Evolutionary conservation across 2,888 invertebrate species (phyloP), one percentile per base, ranked within the genome.

Genomic region (Eupithecia subfuscata): DNA sequence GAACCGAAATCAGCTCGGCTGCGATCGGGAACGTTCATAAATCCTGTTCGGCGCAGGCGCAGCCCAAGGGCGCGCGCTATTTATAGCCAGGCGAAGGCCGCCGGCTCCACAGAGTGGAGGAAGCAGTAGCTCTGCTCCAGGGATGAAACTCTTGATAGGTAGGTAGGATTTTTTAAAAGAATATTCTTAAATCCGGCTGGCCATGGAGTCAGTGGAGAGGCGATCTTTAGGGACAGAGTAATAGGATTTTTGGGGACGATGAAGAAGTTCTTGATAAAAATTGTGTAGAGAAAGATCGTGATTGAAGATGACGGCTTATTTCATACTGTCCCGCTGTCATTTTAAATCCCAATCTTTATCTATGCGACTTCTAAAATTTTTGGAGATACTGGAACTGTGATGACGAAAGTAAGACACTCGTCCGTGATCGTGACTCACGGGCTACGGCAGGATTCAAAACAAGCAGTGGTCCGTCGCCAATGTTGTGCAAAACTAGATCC

Each of bases 11-110:
- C 74, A 75, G 82, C 80, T 83, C 79, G 80, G 81, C 80, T 81
- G 72, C 73, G 84, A 80, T 82, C 79, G 78, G 78, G 67, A 75
- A 72, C 84, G 85, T 81, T 88, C 85, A 92, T 92, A 92, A 92
- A 93, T 93, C 93, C 92, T 90, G 92, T 92, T 92, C 90, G 89
- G 89, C 86, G 90, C 87, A 83, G 73, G 68, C 67, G 67, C 68
- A 88, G 84, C 88, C 89, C 92, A 93, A 93, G 93, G 92, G 92
- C 92, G 90, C 85, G 80, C 60, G 88, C 89, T 94, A 94, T 93
- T 92, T 92, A 90, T 94, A 94, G 93, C 87, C 11, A 22, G 14
- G 86, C 87, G 89, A 88, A 89, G 86, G 87, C 84, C 86, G 82
- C 65, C 71, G 74, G 34, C 73, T 71, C 65, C 74, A 77, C 72